These are phyloP conservation scores for Podilymbus podiceps DNA, from an alignment of 2,113 vertebrate species.

Conservation along the genomic window DNA sequence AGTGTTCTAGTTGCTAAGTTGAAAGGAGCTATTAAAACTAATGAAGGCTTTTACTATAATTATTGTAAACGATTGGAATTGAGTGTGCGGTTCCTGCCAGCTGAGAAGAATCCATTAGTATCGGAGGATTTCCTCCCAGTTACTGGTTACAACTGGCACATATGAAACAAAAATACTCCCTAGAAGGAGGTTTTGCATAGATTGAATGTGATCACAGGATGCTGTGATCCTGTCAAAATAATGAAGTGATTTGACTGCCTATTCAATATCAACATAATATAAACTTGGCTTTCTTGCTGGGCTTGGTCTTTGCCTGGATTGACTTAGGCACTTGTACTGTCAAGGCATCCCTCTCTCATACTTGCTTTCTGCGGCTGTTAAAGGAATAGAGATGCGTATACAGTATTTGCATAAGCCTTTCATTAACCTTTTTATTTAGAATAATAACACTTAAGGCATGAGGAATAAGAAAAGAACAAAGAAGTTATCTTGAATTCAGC, in stretches of 20 bases:
- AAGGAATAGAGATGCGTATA: background rate
- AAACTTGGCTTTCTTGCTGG: background rate
- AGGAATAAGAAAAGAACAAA: background rate
- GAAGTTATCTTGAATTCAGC: background rate
- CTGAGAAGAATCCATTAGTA: constrained; percentile 49
- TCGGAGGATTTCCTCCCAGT: background rate
- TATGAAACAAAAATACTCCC: background rate
- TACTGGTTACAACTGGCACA: constrained; percentile 9
- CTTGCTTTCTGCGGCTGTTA: background rate
- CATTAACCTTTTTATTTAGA: background rate
- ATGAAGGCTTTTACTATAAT: constrained; percentile 47
- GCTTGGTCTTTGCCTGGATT: background rate
- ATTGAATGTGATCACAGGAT: background rate
- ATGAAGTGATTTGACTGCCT: background rate
- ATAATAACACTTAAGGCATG: background rate
- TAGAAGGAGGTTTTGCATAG: background rate
- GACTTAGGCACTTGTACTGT: background rate
- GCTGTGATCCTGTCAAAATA: constrained; percentile 38
- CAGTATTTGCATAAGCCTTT: background rate
- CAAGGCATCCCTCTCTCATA: background rate
- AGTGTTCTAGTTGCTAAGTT: constrained; percentile 5
- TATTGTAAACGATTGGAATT: background rate
- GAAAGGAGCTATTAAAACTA: constrained; percentile 44
- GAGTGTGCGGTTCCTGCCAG: background rate
- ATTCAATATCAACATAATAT: background rate